Conservation (phyloP, 2,888 invertebrate genomes). For the Oligia strigilis region DNA sequence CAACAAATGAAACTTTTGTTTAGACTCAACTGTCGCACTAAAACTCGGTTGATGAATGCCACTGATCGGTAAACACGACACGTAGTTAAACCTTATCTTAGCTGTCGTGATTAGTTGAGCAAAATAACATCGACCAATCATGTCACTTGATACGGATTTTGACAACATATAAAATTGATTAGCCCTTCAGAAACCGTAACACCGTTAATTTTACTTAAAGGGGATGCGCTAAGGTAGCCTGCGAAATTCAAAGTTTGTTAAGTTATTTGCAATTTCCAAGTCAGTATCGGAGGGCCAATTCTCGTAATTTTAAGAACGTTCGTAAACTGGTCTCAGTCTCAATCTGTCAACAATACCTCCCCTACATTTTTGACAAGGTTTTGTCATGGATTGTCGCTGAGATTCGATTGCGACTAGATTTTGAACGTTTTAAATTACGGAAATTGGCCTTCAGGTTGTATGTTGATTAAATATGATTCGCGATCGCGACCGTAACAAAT, state of each 20-base stretch:
- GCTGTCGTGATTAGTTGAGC: neutral
- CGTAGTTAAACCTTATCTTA: neutral
- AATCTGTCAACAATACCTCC: too few species aligned
- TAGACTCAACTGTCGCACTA: neutral
- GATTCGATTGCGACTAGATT: too few species aligned
- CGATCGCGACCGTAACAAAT: too few species aligned
- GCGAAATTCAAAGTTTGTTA: neutral
- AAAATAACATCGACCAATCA: conserved; percentile 14
- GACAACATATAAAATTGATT: neutral
- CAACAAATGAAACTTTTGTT: conserved; percentile 7
- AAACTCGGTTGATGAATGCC: neutral
- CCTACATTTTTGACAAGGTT: too few species aligned
- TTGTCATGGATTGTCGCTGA: too few species aligned
- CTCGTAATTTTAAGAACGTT: too few species aligned
- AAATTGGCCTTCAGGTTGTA: too few species aligned
- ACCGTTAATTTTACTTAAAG: neutral
- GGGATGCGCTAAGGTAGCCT: neutral
- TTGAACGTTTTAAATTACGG: too few species aligned
- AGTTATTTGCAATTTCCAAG: too few species aligned
- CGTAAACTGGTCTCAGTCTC: too few species aligned
- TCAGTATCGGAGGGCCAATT: too few species aligned
- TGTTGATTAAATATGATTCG: too few species aligned
- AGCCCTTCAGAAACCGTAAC: neutral
- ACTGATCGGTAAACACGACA: neutral
- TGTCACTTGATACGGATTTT: neutral